A percentile compares a stretch with the other conserved stretches of the same genome.
phyloP scores from a whole-genome alignment of 2,113 vertebrate genomes.

The Nothocercus julius region DNA sequence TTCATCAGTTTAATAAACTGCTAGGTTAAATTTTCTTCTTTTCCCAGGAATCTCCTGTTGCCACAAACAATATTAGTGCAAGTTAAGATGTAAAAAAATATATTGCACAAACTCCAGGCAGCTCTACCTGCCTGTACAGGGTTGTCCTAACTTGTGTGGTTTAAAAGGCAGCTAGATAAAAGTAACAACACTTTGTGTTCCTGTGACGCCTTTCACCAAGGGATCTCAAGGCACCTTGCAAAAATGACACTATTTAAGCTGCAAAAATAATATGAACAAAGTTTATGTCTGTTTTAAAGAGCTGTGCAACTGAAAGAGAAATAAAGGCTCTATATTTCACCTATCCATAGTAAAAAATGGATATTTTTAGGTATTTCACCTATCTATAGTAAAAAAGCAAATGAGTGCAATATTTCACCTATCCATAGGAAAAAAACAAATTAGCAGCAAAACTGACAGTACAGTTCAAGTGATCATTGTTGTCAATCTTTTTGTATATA shows the following conservation, averaged over 20 bases:
- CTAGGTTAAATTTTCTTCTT: neutral
- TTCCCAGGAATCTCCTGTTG: neutral
- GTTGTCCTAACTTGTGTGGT: neutral
- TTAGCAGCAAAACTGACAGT: neutral
- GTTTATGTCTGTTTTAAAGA: neutral
- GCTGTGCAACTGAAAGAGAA: neutral
- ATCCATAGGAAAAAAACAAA: neutral
- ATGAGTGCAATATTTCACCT: neutral
- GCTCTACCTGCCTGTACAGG: neutral
- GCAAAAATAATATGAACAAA: neutral
- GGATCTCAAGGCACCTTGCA: neutral
- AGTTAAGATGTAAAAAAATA: neutral
- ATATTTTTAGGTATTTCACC: no score
- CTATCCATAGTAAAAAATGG: neutral
- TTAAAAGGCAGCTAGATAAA: neutral
- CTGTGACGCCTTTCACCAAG: neutral
- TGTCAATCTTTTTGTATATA: rapidly evolving
- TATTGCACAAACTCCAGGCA: neutral
- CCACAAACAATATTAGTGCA: neutral
- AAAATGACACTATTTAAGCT: neutral
- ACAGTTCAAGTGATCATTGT: neutral
- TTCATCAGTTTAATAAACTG: no score
- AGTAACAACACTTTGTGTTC: neutral
- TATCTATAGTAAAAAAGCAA: no score
- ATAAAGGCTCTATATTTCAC: neutral